Percentiles rank a stretch among this genome's conserved stretches.
Evolutionary conservation across 2,797 vertebrate genomes (phyloP).

Genomic region (Erpetoichthys calabaricus): DNA sequence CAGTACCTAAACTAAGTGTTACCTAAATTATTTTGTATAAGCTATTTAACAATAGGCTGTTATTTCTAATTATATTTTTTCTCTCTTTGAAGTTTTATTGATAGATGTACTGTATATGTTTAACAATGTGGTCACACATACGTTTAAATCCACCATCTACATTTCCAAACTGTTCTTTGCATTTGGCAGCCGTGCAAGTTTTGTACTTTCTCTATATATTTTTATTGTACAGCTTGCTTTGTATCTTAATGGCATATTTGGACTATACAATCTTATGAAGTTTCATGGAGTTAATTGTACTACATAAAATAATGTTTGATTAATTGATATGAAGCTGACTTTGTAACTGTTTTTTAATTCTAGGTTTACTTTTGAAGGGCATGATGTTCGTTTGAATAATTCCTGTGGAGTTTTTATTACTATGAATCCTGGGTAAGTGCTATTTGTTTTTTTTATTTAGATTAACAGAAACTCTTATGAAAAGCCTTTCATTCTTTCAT

Average conservation of each 20-base stretch:
- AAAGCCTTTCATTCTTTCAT: too few relatives aligned
- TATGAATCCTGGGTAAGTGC: slow-evolving; percentile 38
- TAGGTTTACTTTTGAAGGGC: slow-evolving; percentile 17
- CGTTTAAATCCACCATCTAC: not conserved
- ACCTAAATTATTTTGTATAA: too few relatives aligned
- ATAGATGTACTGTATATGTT: too few relatives aligned
- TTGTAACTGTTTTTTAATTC: not conserved
- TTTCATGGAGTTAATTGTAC: too few relatives aligned
- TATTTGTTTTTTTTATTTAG: not conserved
- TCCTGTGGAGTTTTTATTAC: slow-evolving; percentile 43
- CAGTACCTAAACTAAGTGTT: too few relatives aligned
- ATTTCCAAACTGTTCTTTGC: not conserved
- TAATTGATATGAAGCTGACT: not conserved
- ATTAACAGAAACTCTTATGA: too few relatives aligned
- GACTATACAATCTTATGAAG: too few relatives aligned
- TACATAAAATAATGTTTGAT: not conserved
- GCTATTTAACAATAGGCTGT: too few relatives aligned
- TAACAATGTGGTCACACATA: too few relatives aligned
- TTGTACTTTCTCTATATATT: not conserved
- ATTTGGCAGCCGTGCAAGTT: not conserved
- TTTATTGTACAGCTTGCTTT: not conserved
- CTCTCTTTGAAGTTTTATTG: not conserved
- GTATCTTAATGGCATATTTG: not conserved
- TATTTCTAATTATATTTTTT: too few relatives aligned
- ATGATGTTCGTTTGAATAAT: slow-evolving; percentile 35